Base-by-base conservation (phyloP, 1,140 invertebrate species). In the Aphaenogaster floridana region DNA sequence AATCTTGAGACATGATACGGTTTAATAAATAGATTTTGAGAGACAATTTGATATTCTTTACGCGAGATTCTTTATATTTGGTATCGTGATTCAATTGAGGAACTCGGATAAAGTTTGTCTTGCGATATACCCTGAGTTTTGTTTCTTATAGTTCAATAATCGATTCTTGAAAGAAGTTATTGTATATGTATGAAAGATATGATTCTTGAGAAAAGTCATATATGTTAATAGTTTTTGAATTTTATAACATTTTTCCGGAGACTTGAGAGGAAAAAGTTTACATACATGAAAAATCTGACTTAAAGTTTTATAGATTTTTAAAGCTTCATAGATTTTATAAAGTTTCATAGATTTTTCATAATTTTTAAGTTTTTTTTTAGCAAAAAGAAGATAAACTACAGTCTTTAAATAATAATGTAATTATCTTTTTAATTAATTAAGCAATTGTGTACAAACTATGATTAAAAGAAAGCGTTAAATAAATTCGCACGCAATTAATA, bases 1-100 rank as follows among this genome's bases (percentile, higher is more conserved):
- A 45, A 69, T 69, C 5, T 48, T 5, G 66, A 69, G 42, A 7
- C 11, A 7, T 3, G 11, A 28, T 69, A 48, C 11, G 2, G 7
- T 69, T 69, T 69, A 69, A 69, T 50, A 50, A 69, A 69, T 13
- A 5, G n/a, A 50, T 9, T 21, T 28, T 69, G n/a, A 50, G 2
- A 69, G 39, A 50, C 13, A 69, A 50, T 69, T 69, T 48, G 13
- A 15, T 48, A 50, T 50, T 50, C 13, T 69, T 69, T 21, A 69
- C 21, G n/a, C 28, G 28, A 28, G 28, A 28, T 28, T 28, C 28
- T 28, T 50, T 17, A 7, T 21, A 69, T 50, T 69, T 69, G 42
- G 5, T 28, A 50, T 69, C 7, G 13, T 0, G 21, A 34, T 48
- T 50, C 6, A 50, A 48, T 45, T 28, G 11, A 50, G 1, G 21